These are phyloP conservation scores for Ctenosaura bakeri DNA, from an alignment of 2,797 vertebrate species.

Conservation along the genomic window DNA sequence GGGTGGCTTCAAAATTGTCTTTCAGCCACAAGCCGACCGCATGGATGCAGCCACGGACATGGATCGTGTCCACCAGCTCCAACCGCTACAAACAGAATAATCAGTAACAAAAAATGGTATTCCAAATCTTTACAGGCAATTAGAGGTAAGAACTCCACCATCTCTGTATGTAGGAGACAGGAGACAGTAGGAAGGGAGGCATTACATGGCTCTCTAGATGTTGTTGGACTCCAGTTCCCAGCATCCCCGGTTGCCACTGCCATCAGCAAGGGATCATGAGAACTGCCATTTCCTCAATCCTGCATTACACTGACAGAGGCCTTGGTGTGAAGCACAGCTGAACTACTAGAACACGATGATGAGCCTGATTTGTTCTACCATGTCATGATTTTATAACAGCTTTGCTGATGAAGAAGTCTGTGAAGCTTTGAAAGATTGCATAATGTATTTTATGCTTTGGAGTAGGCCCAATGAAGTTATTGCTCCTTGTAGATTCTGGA, in stretches of 20 bases:
- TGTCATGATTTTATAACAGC: too few relatives aligned
- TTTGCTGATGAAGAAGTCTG: too few relatives aligned
- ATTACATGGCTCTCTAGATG: too few relatives aligned
- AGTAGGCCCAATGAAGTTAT: too few relatives aligned
- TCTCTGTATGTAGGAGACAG: neutral
- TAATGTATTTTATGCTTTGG: too few relatives aligned
- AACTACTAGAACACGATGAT: neutral
- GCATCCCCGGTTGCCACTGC: neutral
- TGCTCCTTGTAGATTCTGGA: too few relatives aligned
- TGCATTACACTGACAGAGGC: neutral
- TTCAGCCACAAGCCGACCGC: constrained; percentile 92
- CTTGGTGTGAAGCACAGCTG: neutral
- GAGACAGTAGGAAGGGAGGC: too few relatives aligned
- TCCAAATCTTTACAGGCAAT: too few relatives aligned
- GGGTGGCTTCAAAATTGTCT: constrained; percentile 88
- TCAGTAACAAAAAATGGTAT: neutral
- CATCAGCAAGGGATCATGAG: neutral
- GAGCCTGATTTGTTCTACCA: too few relatives aligned
- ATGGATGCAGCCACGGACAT: constrained; percentile 92
- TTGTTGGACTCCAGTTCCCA: neutral
- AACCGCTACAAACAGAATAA: constrained; percentile 80
- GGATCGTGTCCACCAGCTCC: constrained; percentile 83
- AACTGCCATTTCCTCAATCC: neutral
- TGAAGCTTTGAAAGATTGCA: too few relatives aligned
- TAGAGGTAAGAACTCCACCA: neutral